Percentiles rank a stretch among this genome's conserved stretches.
Conservation (phyloP, 2,113 vertebrate genomes). For the Silurus glanis region DNA sequence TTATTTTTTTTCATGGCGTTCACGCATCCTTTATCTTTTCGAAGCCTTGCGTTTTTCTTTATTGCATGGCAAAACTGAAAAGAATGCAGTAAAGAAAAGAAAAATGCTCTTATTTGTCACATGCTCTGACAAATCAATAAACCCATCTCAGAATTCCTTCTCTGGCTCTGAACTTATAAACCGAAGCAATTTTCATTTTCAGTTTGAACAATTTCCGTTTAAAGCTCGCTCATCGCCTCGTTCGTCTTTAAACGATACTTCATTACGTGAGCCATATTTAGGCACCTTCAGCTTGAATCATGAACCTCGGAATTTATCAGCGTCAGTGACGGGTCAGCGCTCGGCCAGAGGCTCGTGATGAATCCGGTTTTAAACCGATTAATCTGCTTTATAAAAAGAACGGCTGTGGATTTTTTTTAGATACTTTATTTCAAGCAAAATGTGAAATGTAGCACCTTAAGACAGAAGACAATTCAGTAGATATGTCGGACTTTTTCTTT, state of each 20-base stretch:
- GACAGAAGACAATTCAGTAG: not conserved
- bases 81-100: too few species aligned
- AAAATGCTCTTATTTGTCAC: not conserved
- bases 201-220: not conserved
- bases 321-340: constrained; percentile 61
- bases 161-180: not conserved
- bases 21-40: too few species aligned
- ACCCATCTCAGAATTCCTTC: not conserved
- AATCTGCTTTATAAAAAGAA: constrained; percentile 64
- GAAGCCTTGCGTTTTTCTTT: too few species aligned
- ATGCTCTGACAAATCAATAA: not conserved
- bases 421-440: constrained; percentile 63
- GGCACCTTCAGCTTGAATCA: constrained; percentile 26
- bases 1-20: too few species aligned
- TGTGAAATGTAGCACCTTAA: constrained; percentile 23
- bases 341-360: constrained; percentile 64
- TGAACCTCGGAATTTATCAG: constrained; percentile 65
- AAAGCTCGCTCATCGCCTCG: not conserved
- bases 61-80: too few species aligned
- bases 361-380: constrained; percentile 67
- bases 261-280: constrained; percentile 28
- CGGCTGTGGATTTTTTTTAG: constrained; percentile 53
- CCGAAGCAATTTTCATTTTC: not conserved
- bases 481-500: not conserved
- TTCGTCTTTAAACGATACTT: constrained; percentile 12